Conservation (phyloP, 2,113 vertebrate species). For the Anguilla japonica region DNA sequence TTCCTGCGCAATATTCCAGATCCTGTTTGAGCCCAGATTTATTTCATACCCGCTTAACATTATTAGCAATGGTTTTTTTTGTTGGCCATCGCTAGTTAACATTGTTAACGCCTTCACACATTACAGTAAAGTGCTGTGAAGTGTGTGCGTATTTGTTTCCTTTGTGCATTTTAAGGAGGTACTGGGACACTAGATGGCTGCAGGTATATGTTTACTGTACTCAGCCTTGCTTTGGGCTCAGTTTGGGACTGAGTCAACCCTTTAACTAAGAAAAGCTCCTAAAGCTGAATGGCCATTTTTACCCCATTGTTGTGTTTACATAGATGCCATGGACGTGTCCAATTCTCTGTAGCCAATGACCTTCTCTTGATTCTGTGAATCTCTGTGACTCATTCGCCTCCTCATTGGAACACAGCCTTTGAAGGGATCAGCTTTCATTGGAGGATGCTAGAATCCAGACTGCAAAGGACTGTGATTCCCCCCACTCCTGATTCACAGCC, state of each 20-base stretch:
- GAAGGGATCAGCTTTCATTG: neutral
- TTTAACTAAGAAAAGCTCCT: neutral
- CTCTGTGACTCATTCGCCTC: neutral
- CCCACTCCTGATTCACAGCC: neutral
- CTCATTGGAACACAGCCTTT: neutral
- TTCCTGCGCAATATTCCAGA: neutral
- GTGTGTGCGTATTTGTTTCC: neutral
- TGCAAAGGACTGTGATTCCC: neutral
- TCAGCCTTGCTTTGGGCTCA: neutral
- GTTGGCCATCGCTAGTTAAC: too few relatives aligned
- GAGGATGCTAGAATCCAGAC: neutral
- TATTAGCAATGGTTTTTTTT: neutral
- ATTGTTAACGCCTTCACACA: too few relatives aligned
- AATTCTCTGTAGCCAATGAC: neutral
- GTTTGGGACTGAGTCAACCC: neutral
- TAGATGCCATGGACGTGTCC: neutral
- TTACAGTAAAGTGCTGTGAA: neutral
- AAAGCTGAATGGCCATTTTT: neutral
- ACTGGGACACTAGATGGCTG: neutral
- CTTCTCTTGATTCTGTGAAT: neutral
- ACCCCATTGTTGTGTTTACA: neutral
- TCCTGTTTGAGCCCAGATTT: neutral
- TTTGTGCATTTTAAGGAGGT: neutral
- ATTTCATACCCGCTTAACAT: neutral
- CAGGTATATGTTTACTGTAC: neutral